phyloP scores from a whole-genome alignment of 2,888 invertebrate species.

The Cataglyphis rosenhaueri region DNA sequence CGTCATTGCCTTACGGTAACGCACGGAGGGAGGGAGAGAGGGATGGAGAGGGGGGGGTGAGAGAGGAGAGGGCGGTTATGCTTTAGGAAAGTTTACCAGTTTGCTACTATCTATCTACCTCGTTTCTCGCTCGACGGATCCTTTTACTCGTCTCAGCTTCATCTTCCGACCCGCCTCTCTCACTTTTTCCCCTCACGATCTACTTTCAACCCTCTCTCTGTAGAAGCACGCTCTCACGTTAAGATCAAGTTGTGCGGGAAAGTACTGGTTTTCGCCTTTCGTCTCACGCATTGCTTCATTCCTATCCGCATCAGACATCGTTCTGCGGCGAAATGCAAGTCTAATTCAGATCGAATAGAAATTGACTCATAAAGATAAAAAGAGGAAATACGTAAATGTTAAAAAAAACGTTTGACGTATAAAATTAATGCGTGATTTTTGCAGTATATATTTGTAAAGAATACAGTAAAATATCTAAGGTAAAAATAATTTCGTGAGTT shows the following conservation, averaged over 20 bases:
- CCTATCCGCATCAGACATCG: not conserved
- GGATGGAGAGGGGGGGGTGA: too few relatives aligned
- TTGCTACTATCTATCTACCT: conserved; percentile 61
- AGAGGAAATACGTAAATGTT: not conserved
- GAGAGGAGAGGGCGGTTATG: conserved; percentile 67
- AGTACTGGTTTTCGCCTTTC: conserved; percentile 18
- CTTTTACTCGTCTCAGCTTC: conserved; percentile 33
- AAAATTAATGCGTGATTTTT: not conserved
- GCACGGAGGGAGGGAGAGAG: too few relatives aligned
- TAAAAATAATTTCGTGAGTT: conserved; percentile 17
- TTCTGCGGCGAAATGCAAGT: not conserved
- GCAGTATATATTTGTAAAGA: not conserved
- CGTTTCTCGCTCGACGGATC: conserved; percentile 34
- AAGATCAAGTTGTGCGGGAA: conserved; percentile 69
- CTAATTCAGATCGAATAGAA: conserved; percentile 35
- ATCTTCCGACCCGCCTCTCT: conserved; percentile 35
- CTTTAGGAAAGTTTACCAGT: conserved; percentile 77
- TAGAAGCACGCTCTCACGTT: conserved; percentile 56
- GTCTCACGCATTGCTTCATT: conserved; percentile 25
- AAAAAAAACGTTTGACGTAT: not conserved
- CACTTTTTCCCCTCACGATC: conserved; percentile 43
- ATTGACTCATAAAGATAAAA: not conserved
- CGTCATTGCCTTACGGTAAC: conserved; percentile 79
- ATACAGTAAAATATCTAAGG: not conserved
- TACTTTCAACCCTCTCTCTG: conserved; percentile 66